phyloP scores from a whole-genome alignment of 2,888 invertebrate species.

The Cybosia mesomella region DNA sequence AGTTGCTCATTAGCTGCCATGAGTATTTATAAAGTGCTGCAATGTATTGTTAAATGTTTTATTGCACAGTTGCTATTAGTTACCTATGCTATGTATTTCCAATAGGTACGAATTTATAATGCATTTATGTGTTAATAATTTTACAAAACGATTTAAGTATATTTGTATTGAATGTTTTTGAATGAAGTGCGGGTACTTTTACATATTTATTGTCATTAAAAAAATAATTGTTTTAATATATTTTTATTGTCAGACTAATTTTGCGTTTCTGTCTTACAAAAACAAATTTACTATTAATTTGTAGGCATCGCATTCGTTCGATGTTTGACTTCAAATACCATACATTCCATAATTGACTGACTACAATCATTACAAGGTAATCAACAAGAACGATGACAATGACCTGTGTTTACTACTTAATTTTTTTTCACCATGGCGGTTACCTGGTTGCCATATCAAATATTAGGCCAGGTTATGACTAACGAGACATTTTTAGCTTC shows the following conservation, averaged over 20 bases:
- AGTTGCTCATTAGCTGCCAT: conserved; percentile 4
- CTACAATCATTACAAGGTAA: not conserved
- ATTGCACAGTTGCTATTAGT: conserved; percentile 1
- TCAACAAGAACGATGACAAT: not conserved
- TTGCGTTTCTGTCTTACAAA: not conserved
- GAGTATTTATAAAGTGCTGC: conserved; percentile 1
- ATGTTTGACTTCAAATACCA: not conserved
- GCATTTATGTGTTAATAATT: conserved; percentile 32
- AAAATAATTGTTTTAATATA: not conserved
- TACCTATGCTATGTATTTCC: not conserved
- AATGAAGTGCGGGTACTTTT: not conserved
- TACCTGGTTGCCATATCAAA: no score
- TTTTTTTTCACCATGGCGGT: no score
- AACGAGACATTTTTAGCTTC: no score
- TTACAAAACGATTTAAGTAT: conserved; percentile 40
- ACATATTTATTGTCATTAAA: not conserved
- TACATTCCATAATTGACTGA: not conserved
- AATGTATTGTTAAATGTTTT: not conserved
- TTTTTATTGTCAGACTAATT: not conserved
- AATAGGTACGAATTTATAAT: conserved; percentile 25
- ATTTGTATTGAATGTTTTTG: conserved; percentile 12
- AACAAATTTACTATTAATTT: not conserved
- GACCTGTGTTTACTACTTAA: not conserved
- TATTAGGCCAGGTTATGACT: no score
- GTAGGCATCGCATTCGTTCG: no score